These are phyloP conservation scores for Mythimna pallens DNA, from an alignment of 2,888 invertebrate genomes.

Conservation along the genomic window DNA sequence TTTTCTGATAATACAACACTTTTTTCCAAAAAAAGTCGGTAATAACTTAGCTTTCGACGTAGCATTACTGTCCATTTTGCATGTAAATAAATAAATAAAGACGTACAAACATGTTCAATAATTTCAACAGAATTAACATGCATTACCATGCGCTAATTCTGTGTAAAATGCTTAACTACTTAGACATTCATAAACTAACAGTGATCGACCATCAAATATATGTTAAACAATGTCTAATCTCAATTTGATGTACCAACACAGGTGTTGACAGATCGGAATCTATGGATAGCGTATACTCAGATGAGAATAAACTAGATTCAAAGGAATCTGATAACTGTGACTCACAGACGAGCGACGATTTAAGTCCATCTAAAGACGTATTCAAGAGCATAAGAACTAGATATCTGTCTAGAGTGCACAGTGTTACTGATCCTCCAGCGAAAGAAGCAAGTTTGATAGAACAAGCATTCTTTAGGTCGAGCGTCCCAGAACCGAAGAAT, in stretches of 20 bases:
- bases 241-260: constrained; percentile 85
- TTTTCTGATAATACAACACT: constrained; percentile 25
- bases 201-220: constrained; percentile 55
- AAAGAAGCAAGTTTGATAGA: constrained; percentile 78
- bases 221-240: constrained; percentile 79
- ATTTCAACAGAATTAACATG: constrained; percentile 75
- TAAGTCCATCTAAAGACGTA: constrained; percentile 79
- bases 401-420: constrained; percentile 85
- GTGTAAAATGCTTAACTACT: constrained; percentile 78
- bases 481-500: constrained; percentile 63
- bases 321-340: constrained; percentile 77
- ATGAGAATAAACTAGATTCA: constrained; percentile 75
- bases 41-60: background rate
- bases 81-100: constrained; percentile 47
- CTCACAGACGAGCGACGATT: constrained; percentile 75
- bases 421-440: constrained; percentile 78
- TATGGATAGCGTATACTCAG: constrained; percentile 82
- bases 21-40: background rate
- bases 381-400: constrained; percentile 85
- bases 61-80: constrained; percentile 37
- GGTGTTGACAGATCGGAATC: constrained; percentile 86
- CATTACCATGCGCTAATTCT: constrained; percentile 86
- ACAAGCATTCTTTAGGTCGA: constrained; percentile 83
- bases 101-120: constrained; percentile 20
- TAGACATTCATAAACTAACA: constrained; percentile 76